These are phyloP conservation scores for Psilopsiagon aurifrons DNA, from an alignment of 2,113 vertebrate species.

Conservation along the genomic window DNA sequence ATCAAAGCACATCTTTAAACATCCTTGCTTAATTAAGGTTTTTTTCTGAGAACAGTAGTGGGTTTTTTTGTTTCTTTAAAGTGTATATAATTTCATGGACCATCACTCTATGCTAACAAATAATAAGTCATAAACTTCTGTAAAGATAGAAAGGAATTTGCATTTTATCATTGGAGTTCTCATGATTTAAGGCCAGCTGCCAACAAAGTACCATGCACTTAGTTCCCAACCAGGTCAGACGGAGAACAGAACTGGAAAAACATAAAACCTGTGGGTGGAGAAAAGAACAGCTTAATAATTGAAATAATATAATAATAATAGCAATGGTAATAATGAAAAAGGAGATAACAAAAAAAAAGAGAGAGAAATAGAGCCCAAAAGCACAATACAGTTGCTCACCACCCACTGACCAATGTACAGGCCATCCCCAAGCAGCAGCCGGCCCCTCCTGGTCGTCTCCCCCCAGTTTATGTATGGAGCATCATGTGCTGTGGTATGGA, in stretches of 20 bases:
- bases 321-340: not conserved
- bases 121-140: not conserved
- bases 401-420: not conserved
- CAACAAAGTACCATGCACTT: not conserved
- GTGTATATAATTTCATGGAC: not conserved
- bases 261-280: not conserved
- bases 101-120: not conserved
- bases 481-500: not conserved
- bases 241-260: not conserved
- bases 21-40: not conserved
- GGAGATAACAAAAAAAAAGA: not conserved
- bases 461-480: not conserved
- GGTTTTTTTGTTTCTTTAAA: not conserved
- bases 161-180: not conserved
- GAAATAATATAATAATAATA: not conserved
- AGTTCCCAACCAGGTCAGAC: not conserved
- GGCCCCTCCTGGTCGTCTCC: not conserved
- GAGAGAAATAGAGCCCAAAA: not conserved
- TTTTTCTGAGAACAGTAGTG: not conserved
- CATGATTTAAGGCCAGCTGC: not conserved
- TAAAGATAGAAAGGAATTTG: not conserved
- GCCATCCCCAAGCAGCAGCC: not conserved
- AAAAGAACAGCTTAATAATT: not conserved
- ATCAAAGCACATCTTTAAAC: not conserved
- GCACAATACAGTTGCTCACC: not conserved